Evolutionary conservation across 2,888 invertebrate genomes (phyloP), one percentile per base, ranked within the genome.

Genomic region (Xiphydria camelus): DNA sequence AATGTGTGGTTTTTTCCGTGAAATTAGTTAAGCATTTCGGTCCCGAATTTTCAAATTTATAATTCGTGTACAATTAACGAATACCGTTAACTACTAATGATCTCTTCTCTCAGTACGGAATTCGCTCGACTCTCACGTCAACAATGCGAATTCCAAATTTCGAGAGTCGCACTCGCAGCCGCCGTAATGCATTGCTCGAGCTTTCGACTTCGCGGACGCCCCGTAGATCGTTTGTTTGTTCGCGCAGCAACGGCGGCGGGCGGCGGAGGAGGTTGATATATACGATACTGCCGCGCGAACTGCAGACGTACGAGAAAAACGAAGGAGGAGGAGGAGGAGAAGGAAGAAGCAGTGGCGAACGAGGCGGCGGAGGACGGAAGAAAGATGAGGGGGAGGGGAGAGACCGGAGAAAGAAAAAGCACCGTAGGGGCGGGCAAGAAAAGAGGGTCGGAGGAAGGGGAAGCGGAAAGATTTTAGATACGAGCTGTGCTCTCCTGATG

Each of bases 401-500:
- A 40, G 17, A 45, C 34, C 14, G 7, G 26, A 26, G 26, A 26
- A 14, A 26, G 7, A 26, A 9, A 12, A 12, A 26, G 14, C 12
- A 26, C 14, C 14, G 26, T 26, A 10, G 26, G 2, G 14, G 10
- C 26, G 4, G 26, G 14, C 10, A 14, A 26, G 10, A 14, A 26
- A 14, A 26, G 10, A 26, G 26, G 14, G 3, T 26, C 26, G 7
- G 7, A 14, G 20, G 6, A 19, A 36, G 10, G 36, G 20, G 41
- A 14, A 35, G 19, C 19, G 36, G 29, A 36, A 33, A 47, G 53
- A 61, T 61, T 55, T 58, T 56, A 53, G 53, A 53, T 47, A 53
- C 53, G 31, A 37, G 35, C 26, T 14, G 26, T n/a, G n/a, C n/a
- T n/a, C 31, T 38, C 10, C 41, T 31, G 43, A 43, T 43, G 37